These are phyloP conservation scores for Notarius quadriscutis DNA, from an alignment of 2,113 vertebrate genomes.

Conservation along the genomic window DNA sequence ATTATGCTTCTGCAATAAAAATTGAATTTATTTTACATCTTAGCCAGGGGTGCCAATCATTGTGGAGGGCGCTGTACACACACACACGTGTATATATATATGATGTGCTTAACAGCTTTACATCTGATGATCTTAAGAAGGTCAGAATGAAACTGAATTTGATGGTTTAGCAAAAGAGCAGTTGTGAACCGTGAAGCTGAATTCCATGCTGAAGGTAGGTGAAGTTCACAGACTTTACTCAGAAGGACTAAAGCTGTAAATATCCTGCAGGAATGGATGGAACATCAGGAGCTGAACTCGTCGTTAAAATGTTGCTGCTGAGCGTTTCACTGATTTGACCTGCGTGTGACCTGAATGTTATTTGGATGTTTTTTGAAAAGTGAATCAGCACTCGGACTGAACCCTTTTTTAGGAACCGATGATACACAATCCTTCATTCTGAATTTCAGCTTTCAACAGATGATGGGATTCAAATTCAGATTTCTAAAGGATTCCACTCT, in stretches of 20 bases:
- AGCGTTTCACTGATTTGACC: background rate
- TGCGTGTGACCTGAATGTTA: too few relatives aligned
- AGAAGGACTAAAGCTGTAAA: background rate
- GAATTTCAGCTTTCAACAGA: background rate
- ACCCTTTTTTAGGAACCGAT: background rate
- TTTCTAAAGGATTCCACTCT: background rate
- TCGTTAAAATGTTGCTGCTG: background rate
- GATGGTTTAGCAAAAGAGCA: too few relatives aligned
- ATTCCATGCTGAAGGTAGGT: background rate
- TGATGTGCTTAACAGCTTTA: background rate
- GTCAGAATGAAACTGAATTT: too few relatives aligned
- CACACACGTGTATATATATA: too few relatives aligned
- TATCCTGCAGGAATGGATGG: background rate
- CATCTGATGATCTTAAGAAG: too few relatives aligned
- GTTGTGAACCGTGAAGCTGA: background rate
- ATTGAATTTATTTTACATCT: too few relatives aligned
- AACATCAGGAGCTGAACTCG: background rate
- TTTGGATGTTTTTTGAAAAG: background rate
- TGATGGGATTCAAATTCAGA: background rate
- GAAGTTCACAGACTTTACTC: background rate
- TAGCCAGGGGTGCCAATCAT: too few relatives aligned
- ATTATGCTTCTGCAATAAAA: too few relatives aligned
- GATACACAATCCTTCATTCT: background rate
- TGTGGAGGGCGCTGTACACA: too few relatives aligned
- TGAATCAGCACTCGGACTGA: background rate